A percentile compares a stretch with the other conserved stretches of the same genome.
phyloP scores from a whole-genome alignment of 2,888 invertebrate genomes.

The Bimastos eiseni region DNA sequence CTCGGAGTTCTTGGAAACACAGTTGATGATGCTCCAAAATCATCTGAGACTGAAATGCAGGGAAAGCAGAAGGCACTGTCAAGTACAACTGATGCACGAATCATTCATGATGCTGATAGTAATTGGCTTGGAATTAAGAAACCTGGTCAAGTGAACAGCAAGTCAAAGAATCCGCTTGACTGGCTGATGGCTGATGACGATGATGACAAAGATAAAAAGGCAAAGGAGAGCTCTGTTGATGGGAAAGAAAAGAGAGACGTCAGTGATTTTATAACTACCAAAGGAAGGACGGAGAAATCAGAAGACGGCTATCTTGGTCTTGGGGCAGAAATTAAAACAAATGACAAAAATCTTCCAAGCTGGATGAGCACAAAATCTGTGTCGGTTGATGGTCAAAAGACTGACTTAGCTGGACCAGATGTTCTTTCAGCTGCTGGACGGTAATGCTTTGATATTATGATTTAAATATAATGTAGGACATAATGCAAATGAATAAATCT shows the following conservation, averaged over 20 bases:
- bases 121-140: constrained; percentile 17
- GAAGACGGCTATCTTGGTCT: not conserved
- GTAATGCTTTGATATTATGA: not conserved
- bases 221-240: not conserved
- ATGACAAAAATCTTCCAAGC: not conserved
- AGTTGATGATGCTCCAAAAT: not conserved
- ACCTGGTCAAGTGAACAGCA: not conserved
- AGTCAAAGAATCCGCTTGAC: constrained; percentile 26
- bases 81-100: not conserved
- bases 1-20: constrained; percentile 21
- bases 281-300: not conserved
- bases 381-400: not conserved
- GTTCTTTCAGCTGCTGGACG: not conserved
- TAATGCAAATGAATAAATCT: not conserved
- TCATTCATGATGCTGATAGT: not conserved
- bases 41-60: not conserved
- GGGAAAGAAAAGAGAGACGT: not conserved
- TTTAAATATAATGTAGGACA: not conserved
- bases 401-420: not conserved
- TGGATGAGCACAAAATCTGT: not conserved
- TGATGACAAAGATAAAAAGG: not conserved
- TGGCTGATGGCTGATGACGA: constrained; percentile 27
- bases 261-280: not conserved
- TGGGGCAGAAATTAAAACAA: not conserved
- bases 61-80: not conserved